These are phyloP conservation scores for Helobdella robusta DNA, from an alignment of 2,888 invertebrate genomes.

Conservation along the genomic window DNA sequence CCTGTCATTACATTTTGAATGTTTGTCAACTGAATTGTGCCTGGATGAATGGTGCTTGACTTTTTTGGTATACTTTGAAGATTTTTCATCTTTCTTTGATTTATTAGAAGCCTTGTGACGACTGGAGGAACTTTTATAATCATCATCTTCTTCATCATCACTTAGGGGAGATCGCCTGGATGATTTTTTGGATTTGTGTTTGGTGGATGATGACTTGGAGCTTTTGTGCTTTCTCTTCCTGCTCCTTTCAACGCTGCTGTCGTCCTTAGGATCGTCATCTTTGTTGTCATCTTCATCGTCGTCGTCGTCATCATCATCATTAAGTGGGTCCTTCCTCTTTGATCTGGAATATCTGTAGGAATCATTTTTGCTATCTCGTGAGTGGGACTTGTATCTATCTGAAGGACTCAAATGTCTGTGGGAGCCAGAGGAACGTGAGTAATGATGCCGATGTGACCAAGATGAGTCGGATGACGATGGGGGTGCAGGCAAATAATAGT, in stretches of 20 bases:
- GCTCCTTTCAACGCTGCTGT: neutral
- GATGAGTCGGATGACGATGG: neutral
- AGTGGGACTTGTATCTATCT: neutral
- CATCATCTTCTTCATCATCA: neutral
- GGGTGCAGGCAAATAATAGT: slow-evolving; percentile 8
- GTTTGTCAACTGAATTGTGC: too few species aligned
- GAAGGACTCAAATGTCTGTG: too few species aligned
- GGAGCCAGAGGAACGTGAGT: neutral
- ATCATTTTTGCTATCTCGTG: slow-evolving; percentile 1
- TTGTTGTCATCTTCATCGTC: too few species aligned
- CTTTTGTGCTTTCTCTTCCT: slow-evolving; percentile 14
- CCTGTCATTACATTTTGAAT: too few species aligned
- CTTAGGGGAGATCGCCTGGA: slow-evolving; percentile 3
- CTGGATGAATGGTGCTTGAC: too few species aligned
- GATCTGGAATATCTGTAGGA: neutral
- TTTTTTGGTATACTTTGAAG: too few species aligned
- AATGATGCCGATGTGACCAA: neutral
- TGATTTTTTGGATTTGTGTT: slow-evolving; percentile 17
- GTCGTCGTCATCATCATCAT: too few species aligned
- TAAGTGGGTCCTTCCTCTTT: too few species aligned
- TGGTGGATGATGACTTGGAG: neutral
- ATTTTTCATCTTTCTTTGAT: too few species aligned
- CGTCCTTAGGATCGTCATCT: neutral
- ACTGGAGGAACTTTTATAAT: neutral
- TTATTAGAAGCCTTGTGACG: too few species aligned